Conservation (phyloP, 2,888 invertebrate species). For the Marasmarcha lunaedactyla region DNA sequence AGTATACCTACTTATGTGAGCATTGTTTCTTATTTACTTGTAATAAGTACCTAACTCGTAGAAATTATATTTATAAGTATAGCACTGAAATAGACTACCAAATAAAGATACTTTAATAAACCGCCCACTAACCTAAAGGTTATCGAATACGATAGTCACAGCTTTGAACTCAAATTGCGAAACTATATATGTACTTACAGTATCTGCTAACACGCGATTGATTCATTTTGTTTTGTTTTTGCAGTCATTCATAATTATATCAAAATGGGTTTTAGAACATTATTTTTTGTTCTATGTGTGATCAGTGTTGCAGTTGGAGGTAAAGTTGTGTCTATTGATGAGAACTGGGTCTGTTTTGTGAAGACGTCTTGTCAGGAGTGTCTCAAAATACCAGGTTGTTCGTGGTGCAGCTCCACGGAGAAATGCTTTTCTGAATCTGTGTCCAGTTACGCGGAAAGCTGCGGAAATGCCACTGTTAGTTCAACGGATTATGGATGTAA, state of each 20-base stretch:
- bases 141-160: conserved; percentile 33
- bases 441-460: conserved; percentile 23
- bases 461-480: conserved; percentile 31
- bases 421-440: conserved; percentile 41
- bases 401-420: conserved; percentile 45
- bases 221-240: conserved; percentile 16
- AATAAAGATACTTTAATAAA: too few relatives aligned
- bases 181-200: too few relatives aligned
- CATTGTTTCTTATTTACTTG: too few relatives aligned
- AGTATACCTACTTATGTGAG: too few relatives aligned
- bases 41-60: too few relatives aligned
- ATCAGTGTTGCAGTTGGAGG: too few relatives aligned
- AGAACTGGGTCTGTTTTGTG: conserved; percentile 44
- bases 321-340: conserved; percentile 21
- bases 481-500: conserved; percentile 37
- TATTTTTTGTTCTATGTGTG: too few relatives aligned
- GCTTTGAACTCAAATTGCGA: background rate
- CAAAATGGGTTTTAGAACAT: too few relatives aligned
- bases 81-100: too few relatives aligned
- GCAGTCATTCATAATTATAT: conserved; percentile 5
- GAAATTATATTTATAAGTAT: too few relatives aligned
- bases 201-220: conserved; percentile 1
- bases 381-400: conserved; percentile 42
- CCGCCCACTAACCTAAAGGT: conserved; percentile 29
- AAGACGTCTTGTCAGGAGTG: conserved; percentile 46